Evolutionary conservation across 23 tunicate species (phyloP).

Genomic region (Ascidia mentula): DNA sequence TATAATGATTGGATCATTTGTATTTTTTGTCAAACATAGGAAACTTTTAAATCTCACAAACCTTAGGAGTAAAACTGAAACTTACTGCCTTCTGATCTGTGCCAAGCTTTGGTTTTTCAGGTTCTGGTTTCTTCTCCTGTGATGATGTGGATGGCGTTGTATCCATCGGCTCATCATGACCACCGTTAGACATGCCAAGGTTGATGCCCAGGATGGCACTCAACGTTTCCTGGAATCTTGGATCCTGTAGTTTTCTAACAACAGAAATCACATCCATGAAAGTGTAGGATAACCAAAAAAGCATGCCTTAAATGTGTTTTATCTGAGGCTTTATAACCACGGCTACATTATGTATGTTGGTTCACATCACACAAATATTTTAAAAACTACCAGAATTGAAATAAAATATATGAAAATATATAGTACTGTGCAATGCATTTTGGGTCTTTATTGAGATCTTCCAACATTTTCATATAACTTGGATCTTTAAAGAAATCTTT

Average conservation of each 20-base stretch:
- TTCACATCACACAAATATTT: background rate
- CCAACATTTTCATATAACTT: conserved; percentile 54
- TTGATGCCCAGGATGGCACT: conserved; percentile 79
- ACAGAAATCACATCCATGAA: background rate
- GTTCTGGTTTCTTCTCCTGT: conserved; percentile 8
- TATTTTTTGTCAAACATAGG: too few species aligned
- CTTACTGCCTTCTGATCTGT: background rate
- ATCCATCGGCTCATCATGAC: conserved; percentile 50
- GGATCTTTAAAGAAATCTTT: conserved; percentile 64
- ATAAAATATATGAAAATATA: background rate
- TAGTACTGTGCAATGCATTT: conserved; percentile 26
- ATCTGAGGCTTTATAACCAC: background rate
- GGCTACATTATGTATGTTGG: background rate
- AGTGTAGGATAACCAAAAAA: background rate
- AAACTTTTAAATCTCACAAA: too few species aligned
- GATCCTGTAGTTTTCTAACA: conserved; percentile 60
- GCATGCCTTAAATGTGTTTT: background rate
- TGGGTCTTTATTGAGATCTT: conserved; percentile 50
- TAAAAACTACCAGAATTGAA: background rate
- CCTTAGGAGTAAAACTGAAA: too few species aligned
- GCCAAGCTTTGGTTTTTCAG: conserved; percentile 8
- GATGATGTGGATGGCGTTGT: conserved; percentile 37
- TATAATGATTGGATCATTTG: too few species aligned
- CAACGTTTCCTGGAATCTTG: conserved; percentile 68
- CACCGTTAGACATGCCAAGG: conserved; percentile 33